Percentiles rank a stretch among this genome's conserved stretches.
Conservation (phyloP, 2,888 invertebrate genomes). For the Yponomeuta sedellus region DNA sequence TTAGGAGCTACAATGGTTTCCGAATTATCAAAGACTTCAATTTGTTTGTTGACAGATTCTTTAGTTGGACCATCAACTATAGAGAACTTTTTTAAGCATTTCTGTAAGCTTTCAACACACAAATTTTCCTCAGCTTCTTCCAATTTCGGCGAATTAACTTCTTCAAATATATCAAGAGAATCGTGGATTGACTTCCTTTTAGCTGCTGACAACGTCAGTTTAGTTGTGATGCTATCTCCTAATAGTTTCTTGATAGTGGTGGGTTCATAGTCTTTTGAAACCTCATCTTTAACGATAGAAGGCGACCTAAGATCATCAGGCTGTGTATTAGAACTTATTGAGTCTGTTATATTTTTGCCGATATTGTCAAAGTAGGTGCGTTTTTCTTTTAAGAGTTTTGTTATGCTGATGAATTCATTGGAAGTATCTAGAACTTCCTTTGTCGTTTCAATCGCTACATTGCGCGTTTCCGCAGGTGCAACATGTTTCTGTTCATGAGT, state of each 20-base stretch:
- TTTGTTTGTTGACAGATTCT: not conserved
- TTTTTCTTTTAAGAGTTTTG: slow-evolving; percentile 27
- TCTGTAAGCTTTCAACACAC: slow-evolving; percentile 23
- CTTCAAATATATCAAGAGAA: slow-evolving; percentile 56
- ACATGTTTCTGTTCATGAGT: not conserved
- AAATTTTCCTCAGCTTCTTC: slow-evolving; percentile 5
- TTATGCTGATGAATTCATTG: slow-evolving; percentile 1
- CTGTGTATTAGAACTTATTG: slow-evolving; percentile 25
- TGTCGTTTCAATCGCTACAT: not conserved
- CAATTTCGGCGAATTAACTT: slow-evolving; percentile 36
- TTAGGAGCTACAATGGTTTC: slow-evolving; percentile 20
- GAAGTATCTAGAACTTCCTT: not conserved
- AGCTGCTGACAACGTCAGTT: slow-evolving; percentile 34
- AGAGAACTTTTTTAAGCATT: slow-evolving; percentile 36
- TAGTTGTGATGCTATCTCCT: slow-evolving; percentile 45
- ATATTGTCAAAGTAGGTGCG: slow-evolving; percentile 45
- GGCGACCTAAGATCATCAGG: slow-evolving; percentile 44
- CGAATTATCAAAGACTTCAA: not conserved
- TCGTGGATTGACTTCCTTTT: slow-evolving; percentile 34
- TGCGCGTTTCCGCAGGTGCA: not conserved
- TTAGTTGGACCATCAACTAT: slow-evolving; percentile 23
- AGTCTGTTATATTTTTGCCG: slow-evolving; percentile 22
- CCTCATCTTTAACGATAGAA: slow-evolving; percentile 50
- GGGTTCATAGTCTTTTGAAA: slow-evolving; percentile 37
- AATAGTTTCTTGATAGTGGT: slow-evolving; percentile 49